Evolutionary conservation across 1,140 invertebrate species (phyloP).

Genomic region (Megalopta genalis): DNA sequence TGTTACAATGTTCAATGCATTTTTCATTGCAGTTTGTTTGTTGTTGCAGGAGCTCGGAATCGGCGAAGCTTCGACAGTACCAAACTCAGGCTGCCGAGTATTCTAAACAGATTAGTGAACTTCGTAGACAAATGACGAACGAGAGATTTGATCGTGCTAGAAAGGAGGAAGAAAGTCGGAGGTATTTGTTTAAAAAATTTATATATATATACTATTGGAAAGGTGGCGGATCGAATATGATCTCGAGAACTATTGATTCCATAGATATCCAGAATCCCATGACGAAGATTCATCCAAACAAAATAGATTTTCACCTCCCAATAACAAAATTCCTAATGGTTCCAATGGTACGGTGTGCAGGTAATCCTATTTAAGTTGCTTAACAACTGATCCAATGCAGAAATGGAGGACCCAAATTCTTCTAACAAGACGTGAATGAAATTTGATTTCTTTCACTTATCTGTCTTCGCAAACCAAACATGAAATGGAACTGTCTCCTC

Average conservation of each 20-base stretch:
- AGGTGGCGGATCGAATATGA: neutral
- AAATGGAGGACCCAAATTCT: neutral
- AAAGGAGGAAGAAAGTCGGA: conserved; percentile 73
- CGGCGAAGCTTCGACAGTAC: conserved; percentile 80
- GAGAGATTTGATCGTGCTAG: conserved; percentile 79
- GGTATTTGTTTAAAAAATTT: conserved; percentile 55
- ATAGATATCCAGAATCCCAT: neutral
- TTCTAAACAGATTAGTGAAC: conserved; percentile 79
- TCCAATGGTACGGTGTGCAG: conserved; percentile 4
- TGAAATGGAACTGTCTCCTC: neutral
- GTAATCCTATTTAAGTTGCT: neutral
- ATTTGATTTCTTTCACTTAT: too few species aligned
- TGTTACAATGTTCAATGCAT: neutral
- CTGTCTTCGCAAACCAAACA: too few species aligned
- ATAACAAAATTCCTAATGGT: neutral
- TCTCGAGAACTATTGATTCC: neutral
- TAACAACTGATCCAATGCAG: neutral
- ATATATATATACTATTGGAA: neutral
- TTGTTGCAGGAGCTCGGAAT: conserved; percentile 74
- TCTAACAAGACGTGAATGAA: too few species aligned
- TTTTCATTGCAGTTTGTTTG: neutral
- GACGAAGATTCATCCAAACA: neutral
- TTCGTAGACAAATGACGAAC: conserved; percentile 81
- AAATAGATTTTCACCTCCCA: neutral
- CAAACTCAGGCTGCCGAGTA: conserved; percentile 81